These are phyloP conservation scores for Chironomus riparius DNA, from an alignment of 2,888 invertebrate species.

Conservation along the genomic window DNA sequence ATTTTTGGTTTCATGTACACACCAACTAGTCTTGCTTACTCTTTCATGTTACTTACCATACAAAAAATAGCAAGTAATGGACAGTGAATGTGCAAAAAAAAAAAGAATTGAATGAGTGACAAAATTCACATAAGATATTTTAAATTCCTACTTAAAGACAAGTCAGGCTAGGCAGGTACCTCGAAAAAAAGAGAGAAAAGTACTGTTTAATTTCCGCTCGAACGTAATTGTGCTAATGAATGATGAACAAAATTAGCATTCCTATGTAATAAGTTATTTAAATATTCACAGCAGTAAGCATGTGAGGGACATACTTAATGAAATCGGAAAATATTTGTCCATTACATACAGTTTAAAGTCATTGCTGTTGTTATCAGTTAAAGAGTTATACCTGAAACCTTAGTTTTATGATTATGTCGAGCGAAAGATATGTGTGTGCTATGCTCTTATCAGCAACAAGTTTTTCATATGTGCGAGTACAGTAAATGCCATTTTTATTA, in stretches of 20 bases:
- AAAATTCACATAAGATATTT: not conserved
- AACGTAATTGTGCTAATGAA: constrained; percentile 13
- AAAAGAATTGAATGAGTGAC: not conserved
- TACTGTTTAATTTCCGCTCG: constrained; percentile 3
- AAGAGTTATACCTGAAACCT: not conserved
- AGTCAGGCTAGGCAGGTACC: not conserved
- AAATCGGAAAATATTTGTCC: not conserved
- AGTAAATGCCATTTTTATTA: not conserved
- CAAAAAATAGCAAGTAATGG: not conserved
- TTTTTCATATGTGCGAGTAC: not conserved
- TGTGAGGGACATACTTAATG: not conserved
- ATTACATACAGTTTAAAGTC: not conserved
- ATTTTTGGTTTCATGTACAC: not conserved
- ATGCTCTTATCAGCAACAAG: not conserved
- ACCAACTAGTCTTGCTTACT: not conserved
- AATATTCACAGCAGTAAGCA: not conserved
- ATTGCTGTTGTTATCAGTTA: not conserved
- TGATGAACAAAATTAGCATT: not conserved
- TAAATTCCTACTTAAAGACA: not conserved
- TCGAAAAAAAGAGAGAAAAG: not conserved
- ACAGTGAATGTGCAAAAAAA: not conserved
- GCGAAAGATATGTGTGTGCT: not conserved
- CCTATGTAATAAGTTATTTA: not conserved
- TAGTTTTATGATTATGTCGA: not conserved
- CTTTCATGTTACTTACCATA: not conserved